These are phyloP conservation scores for Nemurella pictetii DNA, from an alignment of 2,888 invertebrate species.

Conservation along the genomic window DNA sequence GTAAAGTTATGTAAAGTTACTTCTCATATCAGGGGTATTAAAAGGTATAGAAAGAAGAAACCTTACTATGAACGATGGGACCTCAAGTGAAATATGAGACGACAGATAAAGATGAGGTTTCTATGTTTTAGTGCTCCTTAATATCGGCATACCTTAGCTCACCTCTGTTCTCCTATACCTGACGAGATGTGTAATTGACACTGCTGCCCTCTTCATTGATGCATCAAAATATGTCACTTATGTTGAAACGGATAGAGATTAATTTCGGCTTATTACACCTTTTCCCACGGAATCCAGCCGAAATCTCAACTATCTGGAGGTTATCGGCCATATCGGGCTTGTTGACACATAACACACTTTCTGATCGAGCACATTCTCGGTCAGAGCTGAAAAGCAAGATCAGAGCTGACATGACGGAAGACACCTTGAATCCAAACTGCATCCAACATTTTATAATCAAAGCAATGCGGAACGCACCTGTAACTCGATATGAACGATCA, in stretches of 20 bases:
- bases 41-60: not conserved
- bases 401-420: no score
- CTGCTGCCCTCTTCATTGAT: conserved; percentile 6
- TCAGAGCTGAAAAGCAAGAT: no score
- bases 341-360: not conserved
- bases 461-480: no score
- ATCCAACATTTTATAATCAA: no score
- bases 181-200: not conserved
- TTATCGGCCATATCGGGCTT: not conserved
- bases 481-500: no score
- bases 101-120: not conserved
- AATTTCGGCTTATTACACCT: not conserved
- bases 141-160: conserved; percentile 2
- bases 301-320: not conserved
- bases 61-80: not conserved
- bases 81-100: not conserved
- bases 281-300: conserved; percentile 1
- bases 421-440: no score
- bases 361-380: not conserved
- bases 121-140: conserved; percentile 7
- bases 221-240: conserved; percentile 15
- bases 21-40: not conserved
- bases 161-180: not conserved
- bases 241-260: conserved; percentile 1
- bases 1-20: not conserved